Evolutionary conservation across 2,888 invertebrate species (phyloP).

Genomic region (Junonia oenone): DNA sequence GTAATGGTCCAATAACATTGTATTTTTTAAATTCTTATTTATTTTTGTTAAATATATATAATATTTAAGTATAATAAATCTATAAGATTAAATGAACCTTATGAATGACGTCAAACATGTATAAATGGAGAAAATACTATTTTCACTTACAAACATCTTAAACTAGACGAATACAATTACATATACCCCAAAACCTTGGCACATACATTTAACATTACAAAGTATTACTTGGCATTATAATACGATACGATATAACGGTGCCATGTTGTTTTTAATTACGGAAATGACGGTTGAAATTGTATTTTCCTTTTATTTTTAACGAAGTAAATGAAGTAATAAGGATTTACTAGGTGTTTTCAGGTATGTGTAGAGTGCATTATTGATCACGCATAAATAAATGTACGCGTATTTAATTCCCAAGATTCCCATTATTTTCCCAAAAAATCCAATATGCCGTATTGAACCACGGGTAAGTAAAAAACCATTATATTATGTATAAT

Average conservation of each 20-base stretch:
- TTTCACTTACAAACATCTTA: conserved; percentile 32
- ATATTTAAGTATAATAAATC: conserved; percentile 2
- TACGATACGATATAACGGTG: conserved; percentile 16
- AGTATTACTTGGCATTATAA: conserved; percentile 28
- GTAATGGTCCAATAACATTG: conserved; percentile 33
- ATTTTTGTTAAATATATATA: not conserved
- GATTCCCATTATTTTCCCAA: too few relatives aligned
- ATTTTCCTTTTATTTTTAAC: too few relatives aligned
- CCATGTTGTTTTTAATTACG: conserved; percentile 53
- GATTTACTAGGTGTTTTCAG: too few relatives aligned
- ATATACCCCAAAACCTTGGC: conserved; percentile 58
- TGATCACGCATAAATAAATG: too few relatives aligned
- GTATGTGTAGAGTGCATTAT: too few relatives aligned
- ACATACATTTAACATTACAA: conserved; percentile 29
- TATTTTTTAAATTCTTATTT: conserved; percentile 9
- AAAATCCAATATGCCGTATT: too few relatives aligned
- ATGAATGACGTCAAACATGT: conserved; percentile 23
- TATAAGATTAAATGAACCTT: conserved; percentile 14
- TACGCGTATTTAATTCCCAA: too few relatives aligned
- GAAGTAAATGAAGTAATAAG: too few relatives aligned
- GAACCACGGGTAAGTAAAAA: too few relatives aligned
- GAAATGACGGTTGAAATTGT: too few relatives aligned
- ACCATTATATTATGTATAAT: too few relatives aligned
- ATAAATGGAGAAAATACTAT: conserved; percentile 38
- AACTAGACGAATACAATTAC: conserved; percentile 45